Conservation (phyloP, 2,113 vertebrate genomes). For the Cariama cristata region DNA sequence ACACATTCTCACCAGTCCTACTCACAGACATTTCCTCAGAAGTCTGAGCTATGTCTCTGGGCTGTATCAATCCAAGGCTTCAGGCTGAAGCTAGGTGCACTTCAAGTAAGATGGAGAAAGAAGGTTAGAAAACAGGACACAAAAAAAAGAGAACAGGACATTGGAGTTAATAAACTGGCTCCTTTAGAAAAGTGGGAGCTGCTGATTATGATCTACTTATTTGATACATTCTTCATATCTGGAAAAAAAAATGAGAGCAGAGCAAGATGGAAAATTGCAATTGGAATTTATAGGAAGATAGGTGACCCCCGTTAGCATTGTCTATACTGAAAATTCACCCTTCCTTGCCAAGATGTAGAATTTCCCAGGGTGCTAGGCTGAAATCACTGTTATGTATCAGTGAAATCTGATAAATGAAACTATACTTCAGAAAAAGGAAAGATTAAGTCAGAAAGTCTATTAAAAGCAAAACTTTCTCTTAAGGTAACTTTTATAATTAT, state of each 20-base stretch:
- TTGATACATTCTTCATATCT: background rate
- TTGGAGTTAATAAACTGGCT: background rate
- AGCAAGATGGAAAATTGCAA: background rate
- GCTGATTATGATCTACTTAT: constrained; percentile 2
- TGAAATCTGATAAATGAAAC: background rate
- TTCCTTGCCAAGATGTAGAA: background rate
- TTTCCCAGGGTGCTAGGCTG: background rate
- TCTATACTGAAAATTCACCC: background rate
- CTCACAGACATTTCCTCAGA: background rate
- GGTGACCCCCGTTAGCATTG: background rate
- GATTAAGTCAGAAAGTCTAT: background rate
- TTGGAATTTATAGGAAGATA: background rate
- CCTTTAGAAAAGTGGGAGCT: background rate
- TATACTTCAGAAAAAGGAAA: background rate
- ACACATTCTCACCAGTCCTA: accelerated
- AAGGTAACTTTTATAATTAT: background rate
- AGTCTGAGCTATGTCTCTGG: background rate
- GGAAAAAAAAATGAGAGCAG: background rate
- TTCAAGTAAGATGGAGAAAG: background rate
- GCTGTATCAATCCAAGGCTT: background rate
- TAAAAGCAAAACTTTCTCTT: background rate
- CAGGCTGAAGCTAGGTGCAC: too few species aligned
- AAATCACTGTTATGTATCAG: background rate
- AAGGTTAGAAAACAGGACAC: background rate
- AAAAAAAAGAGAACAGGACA: background rate